Conservation (phyloP, 2,797 vertebrate genomes). For the Rhabdophis nuchalis region DNA sequence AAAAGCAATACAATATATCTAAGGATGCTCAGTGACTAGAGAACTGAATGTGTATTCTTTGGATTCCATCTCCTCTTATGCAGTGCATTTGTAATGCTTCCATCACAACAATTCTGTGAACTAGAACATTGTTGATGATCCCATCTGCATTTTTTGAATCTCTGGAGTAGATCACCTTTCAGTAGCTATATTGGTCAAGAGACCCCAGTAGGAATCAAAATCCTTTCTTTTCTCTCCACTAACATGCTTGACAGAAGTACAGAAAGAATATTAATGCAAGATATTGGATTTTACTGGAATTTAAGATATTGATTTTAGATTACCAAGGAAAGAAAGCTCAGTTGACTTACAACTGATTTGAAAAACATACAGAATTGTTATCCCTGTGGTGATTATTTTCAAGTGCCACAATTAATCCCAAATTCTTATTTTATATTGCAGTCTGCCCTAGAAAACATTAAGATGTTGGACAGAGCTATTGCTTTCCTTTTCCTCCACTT, state of each 20-base stretch:
- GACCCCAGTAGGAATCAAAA: neutral
- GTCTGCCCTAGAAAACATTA: conserved; percentile 50
- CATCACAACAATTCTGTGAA: neutral
- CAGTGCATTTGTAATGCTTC: neutral
- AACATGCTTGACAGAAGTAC: neutral
- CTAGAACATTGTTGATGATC: neutral
- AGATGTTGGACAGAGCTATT: conserved; percentile 80
- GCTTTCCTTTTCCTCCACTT: conserved; percentile 82
- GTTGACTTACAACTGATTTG: neutral
- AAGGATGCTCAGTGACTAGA: neutral
- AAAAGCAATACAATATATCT: neutral
- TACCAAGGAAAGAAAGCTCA: neutral
- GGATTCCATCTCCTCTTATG: neutral
- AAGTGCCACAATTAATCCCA: neutral
- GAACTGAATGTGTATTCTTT: neutral
- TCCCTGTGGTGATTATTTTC: neutral
- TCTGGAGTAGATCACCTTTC: neutral
- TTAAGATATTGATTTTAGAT: neutral
- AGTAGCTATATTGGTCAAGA: neutral
- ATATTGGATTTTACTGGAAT: too few species aligned
- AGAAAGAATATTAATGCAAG: neutral
- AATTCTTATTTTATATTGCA: conserved; percentile 38
- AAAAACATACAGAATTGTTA: neutral
- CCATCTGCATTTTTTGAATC: neutral
- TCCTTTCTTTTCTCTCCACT: neutral